Evolutionary conservation across 2,113 vertebrate genomes (phyloP).

Genomic region (Progne subis): DNA sequence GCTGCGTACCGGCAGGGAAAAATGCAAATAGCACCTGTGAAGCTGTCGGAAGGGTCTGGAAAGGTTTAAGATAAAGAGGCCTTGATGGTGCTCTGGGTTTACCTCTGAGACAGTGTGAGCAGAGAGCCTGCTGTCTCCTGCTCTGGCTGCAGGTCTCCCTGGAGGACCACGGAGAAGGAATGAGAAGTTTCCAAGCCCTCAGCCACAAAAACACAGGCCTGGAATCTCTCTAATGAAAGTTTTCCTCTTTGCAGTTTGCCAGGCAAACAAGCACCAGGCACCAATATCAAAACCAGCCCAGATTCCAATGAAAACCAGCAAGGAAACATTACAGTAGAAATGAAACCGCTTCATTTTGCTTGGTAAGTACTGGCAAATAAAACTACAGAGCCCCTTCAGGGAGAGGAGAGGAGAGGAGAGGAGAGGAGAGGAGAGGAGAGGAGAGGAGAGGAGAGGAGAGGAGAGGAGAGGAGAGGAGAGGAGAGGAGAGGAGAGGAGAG

Average conservation of each 20-base stretch:
- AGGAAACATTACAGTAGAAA: no score
- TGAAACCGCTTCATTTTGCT: no score
- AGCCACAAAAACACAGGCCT: constrained; percentile 38
- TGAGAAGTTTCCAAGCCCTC: constrained; percentile 51
- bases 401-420: no score
- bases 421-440: no score
- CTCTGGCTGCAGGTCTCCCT: constrained; percentile 22
- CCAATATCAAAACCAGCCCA: constrained; percentile 40
- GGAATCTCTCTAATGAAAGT: constrained; percentile 46
- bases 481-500: no score
- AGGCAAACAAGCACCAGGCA: constrained; percentile 48
- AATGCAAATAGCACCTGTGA: neutral
- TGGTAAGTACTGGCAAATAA: no score
- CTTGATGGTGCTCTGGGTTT: neutral
- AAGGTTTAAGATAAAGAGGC: neutral
- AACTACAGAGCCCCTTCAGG: no score
- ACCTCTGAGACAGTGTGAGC: accelerated
- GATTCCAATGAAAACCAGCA: constrained; percentile 42
- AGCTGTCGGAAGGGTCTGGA: neutral
- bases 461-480: no score
- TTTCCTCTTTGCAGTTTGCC: constrained; percentile 50
- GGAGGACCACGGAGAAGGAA: neutral
- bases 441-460: no score
- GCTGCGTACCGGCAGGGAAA: neutral
- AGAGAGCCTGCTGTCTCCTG: neutral